Base-by-base conservation (phyloP, 2,797 vertebrate species). In the Busarellus nigricollis region DNA sequence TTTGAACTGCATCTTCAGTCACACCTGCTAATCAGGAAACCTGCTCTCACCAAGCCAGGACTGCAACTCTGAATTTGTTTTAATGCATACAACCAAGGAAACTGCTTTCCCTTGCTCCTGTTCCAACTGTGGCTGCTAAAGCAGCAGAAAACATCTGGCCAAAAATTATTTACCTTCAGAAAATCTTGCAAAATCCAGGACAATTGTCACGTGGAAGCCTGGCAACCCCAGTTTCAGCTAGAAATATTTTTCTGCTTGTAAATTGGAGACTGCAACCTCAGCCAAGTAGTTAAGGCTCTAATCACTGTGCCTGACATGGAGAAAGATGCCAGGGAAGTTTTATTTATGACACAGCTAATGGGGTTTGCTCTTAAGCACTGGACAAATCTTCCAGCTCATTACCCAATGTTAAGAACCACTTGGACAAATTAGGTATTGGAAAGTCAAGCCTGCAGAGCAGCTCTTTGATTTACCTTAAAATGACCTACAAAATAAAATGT, bases 311-410 rank as follows among this genome's bases (percentile, higher is more conserved):
- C 80, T 67, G 66, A 89, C 69, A 57, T 1, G 7, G 66, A 92
- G 73, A 81, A 93, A 82, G 57, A 62, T 91, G 87, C 77, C 93
- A 91, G 40, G 57, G 67, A 76, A 67, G 49, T 80, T 62, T 74
- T 85, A 74, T 19, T 91, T 90, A 57, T 78, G 40, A 85, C 11
- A 52, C 49, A 55, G 87, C 54, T 94, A 78, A 90, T 28, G 22
- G 71, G 29, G 35, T 66, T 92, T 72, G 54, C 70, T 81, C 85
- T 87, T 42, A 84, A 93, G 91, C 74, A 50, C 45, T 9, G 42
- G 49, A 65, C 47, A 90, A 92, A 85, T 58, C 73, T 93, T 83
- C 79, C 87, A 89, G 82, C 62, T 88, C 82, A 85, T 93, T 95
- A 95, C 70, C 67, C 77, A 58, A 1, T 0, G 5, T 45, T 33